A percentile compares a stretch with the other conserved stretches of the same genome.
Conservation (phyloP, 2,797 vertebrate genomes). For the Periparus ater region DNA sequence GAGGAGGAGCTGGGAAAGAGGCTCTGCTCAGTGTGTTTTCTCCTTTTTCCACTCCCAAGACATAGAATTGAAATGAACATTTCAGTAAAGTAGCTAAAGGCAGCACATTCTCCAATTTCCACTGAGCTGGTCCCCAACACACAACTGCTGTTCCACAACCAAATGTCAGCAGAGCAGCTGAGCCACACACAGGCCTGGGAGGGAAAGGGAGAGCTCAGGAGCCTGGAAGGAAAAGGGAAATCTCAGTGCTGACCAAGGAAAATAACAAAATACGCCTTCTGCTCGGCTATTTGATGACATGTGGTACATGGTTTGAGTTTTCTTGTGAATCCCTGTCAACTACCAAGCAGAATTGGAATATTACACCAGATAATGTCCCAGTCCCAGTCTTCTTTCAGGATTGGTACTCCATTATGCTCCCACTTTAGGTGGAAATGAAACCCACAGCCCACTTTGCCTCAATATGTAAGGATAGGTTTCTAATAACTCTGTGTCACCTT, state of each 20-base stretch:
- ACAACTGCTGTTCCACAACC: not conserved
- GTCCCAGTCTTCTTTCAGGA: not conserved
- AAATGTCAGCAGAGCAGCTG: constrained; percentile 11
- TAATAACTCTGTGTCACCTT: not conserved
- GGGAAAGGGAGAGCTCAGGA: not conserved
- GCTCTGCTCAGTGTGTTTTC: not conserved
- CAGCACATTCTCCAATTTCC: not conserved
- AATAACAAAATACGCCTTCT: not conserved
- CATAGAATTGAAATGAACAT: fast-evolving
- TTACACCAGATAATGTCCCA: not conserved
- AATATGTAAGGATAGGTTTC: not conserved
- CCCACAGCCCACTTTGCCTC: not conserved
- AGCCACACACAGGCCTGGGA: not conserved
- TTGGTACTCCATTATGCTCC: not conserved
- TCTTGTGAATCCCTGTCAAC: not conserved
- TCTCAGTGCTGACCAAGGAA: not conserved
- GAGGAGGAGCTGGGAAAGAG: not conserved
- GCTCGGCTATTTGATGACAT: not conserved
- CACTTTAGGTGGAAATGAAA: not conserved
- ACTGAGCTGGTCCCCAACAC: fast-evolving
- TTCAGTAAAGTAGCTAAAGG: not conserved
- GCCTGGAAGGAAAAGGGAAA: not conserved
- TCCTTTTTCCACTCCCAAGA: not conserved
- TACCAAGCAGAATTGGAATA: not conserved
- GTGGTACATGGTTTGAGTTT: not conserved